Evolutionary conservation across 2,113 vertebrate species (phyloP).

Genomic region (Zosterops japonicus): DNA sequence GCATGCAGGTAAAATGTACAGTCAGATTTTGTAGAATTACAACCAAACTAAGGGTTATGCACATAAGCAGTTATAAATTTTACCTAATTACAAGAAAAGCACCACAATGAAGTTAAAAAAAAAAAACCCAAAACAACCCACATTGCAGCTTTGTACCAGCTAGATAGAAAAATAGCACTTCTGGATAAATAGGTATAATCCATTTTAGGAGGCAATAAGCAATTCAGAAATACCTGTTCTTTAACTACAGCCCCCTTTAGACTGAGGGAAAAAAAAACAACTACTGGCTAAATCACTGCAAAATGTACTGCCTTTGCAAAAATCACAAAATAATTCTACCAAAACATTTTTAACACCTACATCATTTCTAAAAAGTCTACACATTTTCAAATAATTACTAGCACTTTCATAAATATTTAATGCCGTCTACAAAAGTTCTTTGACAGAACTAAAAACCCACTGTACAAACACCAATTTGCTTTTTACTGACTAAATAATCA

Average conservation of each 20-base stretch:
- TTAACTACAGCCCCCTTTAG: not conserved
- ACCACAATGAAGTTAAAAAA: not conserved
- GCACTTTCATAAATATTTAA: slow-evolving; percentile 33
- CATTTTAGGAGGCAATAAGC: not conserved
- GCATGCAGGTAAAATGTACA: not conserved
- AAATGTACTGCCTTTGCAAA: not conserved
- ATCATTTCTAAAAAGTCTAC: not conserved
- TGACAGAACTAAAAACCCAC: slow-evolving; percentile 15
- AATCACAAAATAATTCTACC: not conserved
- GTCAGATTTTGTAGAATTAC: not conserved
- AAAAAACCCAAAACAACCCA: too few relatives aligned
- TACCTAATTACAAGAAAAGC: not conserved
- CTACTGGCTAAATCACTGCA: not conserved
- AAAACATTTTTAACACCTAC: slow-evolving; percentile 27
- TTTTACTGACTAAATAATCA: not conserved
- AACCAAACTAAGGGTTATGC: not conserved
- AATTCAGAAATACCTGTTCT: not conserved
- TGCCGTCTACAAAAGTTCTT: not conserved
- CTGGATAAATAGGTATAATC: not conserved
- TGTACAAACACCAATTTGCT: not conserved
- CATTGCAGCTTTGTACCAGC: not conserved
- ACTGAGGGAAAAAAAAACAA: not conserved
- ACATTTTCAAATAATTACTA: slow-evolving; percentile 34
- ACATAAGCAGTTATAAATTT: not conserved
- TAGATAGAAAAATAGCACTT: not conserved